Evolutionary conservation across 2,797 vertebrate genomes (phyloP), one percentile per base, ranked within the genome.

Genomic region (Falco columbarius): DNA sequence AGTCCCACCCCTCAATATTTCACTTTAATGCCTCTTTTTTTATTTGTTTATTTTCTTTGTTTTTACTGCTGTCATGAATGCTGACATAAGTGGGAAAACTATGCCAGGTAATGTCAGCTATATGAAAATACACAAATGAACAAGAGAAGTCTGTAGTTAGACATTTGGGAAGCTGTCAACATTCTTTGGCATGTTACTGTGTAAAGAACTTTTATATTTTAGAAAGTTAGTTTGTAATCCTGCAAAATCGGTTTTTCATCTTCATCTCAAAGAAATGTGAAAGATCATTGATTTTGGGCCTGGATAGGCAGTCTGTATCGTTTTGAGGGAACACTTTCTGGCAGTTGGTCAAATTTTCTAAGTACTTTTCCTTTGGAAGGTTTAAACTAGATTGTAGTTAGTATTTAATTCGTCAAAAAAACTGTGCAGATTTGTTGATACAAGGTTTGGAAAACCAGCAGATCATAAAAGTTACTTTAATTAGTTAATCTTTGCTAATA

Each of bases 31-130:
- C 77, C 75, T 96, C 81, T 94, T 93, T 95, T 95, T 97, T 96
- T 97, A 92, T 98, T 96, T 98, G 72, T 97, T 97, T 97, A 95
- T 96, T 97, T 97, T 98, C 96, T 98, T 98, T 98, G 97, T 98
- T 98, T 98, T 98, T 96, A 97, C 96, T 98, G 98, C 98, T 97
- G 88, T 98, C 98, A 98, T 97, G 97, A 98, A 92, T 96, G 97
- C 97, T 98, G 97, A 98, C 97, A 98, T 98, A 97, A 98, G 96
- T 98, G 98, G 98, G 95, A 97, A 98, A 97, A 95, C 97, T 98
- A 73, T 98, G 95, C 97, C 98, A 98, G 97, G 97, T 98, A 98
- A 98, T 97, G 97, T 98, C 98, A 98, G 98, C 97, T 97, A 51
- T 77, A 72, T 97, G 61, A 91, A 97, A 92, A 95, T 90, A 72